phyloP scores from a whole-genome alignment of 2,888 invertebrate species.

The Sarcophaga rosellei region DNA sequence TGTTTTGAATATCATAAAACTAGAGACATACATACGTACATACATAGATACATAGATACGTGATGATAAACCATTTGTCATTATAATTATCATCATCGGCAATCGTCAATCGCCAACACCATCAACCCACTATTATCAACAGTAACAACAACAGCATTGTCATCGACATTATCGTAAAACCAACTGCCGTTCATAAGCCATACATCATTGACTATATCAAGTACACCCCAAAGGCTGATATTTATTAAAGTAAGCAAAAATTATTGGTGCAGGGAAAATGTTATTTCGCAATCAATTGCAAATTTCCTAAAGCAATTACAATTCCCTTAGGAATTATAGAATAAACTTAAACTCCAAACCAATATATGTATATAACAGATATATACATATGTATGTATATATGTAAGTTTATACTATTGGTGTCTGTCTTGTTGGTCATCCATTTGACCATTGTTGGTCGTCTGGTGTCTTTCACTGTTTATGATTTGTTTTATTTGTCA shows the following conservation, averaged over 20 bases:
- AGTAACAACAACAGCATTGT: not conserved
- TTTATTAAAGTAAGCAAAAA: conserved; percentile 14
- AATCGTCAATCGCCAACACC: conserved; percentile 14
- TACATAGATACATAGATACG: not conserved
- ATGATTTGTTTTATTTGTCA: conserved; percentile 58
- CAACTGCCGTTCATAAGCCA: not conserved
- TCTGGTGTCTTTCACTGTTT: conserved; percentile 37
- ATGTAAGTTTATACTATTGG: too few relatives aligned
- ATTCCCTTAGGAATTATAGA: too few relatives aligned
- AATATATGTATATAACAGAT: not conserved
- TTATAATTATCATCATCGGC: conserved; percentile 32
- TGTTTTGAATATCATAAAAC: conserved; percentile 41
- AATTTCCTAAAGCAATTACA: not conserved
- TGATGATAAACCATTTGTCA: conserved; percentile 55
- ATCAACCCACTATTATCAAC: not conserved
- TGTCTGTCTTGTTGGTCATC: too few relatives aligned
- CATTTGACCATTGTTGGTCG: not conserved
- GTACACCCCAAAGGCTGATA: conserved; percentile 19
- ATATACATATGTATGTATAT: not conserved
- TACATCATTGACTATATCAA: conserved; percentile 42
- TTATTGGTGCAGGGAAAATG: not conserved
- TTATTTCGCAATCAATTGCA: not conserved
- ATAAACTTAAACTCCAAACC: too few relatives aligned
- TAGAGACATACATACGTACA: not conserved
- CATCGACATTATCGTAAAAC: conserved; percentile 3